These are phyloP conservation scores for Chelidonichthys spinosus DNA, from an alignment of 2,797 vertebrate species.

Conservation along the genomic window DNA sequence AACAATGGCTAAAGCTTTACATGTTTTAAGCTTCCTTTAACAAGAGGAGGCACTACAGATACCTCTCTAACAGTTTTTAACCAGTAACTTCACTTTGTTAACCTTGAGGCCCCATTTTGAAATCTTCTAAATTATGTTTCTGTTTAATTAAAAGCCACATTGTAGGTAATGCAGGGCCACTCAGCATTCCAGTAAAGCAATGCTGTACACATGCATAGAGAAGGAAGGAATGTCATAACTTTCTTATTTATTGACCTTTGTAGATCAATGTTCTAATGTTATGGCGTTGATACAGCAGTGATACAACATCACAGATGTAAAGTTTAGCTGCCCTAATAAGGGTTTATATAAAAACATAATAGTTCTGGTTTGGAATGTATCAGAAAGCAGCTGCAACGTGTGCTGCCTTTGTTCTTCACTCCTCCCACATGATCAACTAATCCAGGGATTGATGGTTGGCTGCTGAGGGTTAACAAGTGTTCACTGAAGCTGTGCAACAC, in stretches of 20 bases:
- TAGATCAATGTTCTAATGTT: not conserved
- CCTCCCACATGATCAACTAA: constrained; percentile 68
- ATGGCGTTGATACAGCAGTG: too few species aligned
- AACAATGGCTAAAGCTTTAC: not conserved
- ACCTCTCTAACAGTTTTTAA: not conserved
- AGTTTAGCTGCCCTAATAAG: not conserved
- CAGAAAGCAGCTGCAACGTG: constrained; percentile 35
- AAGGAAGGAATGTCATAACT: not conserved
- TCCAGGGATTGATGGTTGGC: constrained; percentile 52
- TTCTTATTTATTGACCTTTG: not conserved
- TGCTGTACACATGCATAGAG: not conserved
- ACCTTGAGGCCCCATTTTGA: not conserved
- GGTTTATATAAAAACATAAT: constrained; percentile 1
- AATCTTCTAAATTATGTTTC: not conserved
- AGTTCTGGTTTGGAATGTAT: constrained; percentile 5
- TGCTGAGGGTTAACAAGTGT: constrained; percentile 39
- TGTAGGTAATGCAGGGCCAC: not conserved
- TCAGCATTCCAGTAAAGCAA: not conserved
- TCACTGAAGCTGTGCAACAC: constrained; percentile 9
- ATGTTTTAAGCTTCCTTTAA: not conserved
- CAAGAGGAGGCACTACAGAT: not conserved
- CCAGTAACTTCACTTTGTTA: not conserved
- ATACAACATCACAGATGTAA: not conserved
- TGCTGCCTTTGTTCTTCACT: constrained; percentile 54
- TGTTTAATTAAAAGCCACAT: not conserved